Evolutionary conservation across 2,113 vertebrate species (phyloP).

Genomic region (Triplophysa tibetana): DNA sequence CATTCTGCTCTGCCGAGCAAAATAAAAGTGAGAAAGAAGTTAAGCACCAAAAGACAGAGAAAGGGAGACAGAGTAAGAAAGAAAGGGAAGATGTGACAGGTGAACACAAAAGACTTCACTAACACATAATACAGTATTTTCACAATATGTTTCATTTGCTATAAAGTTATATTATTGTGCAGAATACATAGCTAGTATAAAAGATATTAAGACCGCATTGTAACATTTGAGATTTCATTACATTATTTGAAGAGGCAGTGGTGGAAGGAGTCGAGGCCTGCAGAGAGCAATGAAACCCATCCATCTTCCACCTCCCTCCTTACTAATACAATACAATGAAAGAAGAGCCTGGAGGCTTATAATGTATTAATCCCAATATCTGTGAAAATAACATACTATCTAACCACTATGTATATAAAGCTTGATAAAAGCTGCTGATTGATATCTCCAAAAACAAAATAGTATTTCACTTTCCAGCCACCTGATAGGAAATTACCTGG

Average conservation of each 20-base stretch:
- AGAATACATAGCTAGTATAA: neutral
- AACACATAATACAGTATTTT: conserved; percentile 11
- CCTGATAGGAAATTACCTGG: neutral
- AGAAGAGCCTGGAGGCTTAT: conserved; percentile 6
- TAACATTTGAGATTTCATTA: conserved; percentile 2
- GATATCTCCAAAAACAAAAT: conserved; percentile 12
- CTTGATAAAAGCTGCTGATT: conserved; percentile 7
- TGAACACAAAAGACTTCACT: neutral
- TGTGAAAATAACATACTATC: neutral
- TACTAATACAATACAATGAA: conserved; percentile 20
- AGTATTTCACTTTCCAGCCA: conserved; percentile 1
- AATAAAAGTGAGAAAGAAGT: neutral
- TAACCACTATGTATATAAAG: conserved; percentile 2
- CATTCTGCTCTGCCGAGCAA: conserved; percentile 8
- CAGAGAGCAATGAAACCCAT: neutral
- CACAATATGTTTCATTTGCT: neutral
- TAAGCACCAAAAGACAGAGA: conserved; percentile 21
- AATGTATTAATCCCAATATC: neutral
- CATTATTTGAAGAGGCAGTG: neutral
- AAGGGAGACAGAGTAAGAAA: neutral
- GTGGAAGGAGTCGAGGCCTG: neutral
- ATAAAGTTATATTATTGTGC: neutral
- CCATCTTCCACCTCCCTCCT: conserved; percentile 2
- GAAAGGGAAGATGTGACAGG: neutral
- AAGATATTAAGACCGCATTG: conserved; percentile 1